Evolutionary conservation across 2,797 vertebrate species (phyloP).

Genomic region (Artibeus lituratus): DNA sequence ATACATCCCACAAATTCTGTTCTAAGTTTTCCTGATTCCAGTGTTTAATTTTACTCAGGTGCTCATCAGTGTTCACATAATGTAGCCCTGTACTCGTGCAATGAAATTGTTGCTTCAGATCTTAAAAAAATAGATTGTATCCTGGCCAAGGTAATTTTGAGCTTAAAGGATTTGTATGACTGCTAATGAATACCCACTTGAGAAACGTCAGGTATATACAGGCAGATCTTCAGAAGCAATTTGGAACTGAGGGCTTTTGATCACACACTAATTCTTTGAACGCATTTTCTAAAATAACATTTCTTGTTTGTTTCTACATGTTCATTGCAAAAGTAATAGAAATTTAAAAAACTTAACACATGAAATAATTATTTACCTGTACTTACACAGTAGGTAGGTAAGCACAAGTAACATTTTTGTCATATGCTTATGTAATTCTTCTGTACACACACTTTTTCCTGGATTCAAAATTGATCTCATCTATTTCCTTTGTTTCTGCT

Average conservation of each 20-base stretch:
- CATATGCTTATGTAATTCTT: not conserved
- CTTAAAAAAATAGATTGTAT: not conserved
- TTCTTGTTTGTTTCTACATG: not conserved
- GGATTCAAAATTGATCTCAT: not conserved
- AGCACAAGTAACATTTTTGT: not conserved
- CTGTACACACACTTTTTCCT: not conserved
- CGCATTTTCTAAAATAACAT: not conserved
- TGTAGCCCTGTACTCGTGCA: not conserved
- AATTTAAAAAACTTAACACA: not conserved
- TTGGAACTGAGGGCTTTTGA: not conserved
- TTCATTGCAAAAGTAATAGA: not conserved
- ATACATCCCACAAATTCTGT: not conserved
- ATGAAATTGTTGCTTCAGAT: not conserved
- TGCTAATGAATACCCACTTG: not conserved
- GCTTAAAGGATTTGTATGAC: slow-evolving; percentile 1
- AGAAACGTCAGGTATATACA: not conserved
- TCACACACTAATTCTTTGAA: not conserved
- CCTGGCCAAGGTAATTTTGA: slow-evolving; percentile 20
- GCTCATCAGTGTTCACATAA: not conserved
- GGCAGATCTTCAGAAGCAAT: not conserved
- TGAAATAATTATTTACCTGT: not conserved
- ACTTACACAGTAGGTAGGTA: not conserved
- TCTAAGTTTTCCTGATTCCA: not conserved
- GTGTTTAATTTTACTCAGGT: not conserved
- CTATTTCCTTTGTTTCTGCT: slow-evolving; percentile 23